Percentiles rank a stretch among this genome's conserved stretches.
Conservation (phyloP, 2,113 vertebrate species). For the Sisor rabdophorus region DNA sequence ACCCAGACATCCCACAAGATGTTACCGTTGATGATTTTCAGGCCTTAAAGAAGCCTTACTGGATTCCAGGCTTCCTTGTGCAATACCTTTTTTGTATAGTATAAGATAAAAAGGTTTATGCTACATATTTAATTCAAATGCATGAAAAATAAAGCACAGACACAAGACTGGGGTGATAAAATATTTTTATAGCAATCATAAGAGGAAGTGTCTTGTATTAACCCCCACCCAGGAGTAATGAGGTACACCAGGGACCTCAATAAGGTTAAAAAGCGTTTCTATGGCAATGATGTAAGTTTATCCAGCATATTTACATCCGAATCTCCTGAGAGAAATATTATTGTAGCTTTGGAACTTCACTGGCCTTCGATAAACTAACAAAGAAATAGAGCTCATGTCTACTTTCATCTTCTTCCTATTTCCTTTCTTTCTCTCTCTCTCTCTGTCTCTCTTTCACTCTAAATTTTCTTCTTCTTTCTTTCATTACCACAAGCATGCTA, state of each 20-base stretch:
- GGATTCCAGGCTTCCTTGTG: slow-evolving; percentile 49
- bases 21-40: slow-evolving; percentile 53
- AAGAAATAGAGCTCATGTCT: slow-evolving; percentile 52
- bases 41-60: slow-evolving; percentile 47
- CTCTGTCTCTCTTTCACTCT: too few species aligned
- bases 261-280: slow-evolving; percentile 59
- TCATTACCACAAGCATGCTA: slow-evolving; percentile 35
- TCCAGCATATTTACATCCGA: slow-evolving; percentile 66
- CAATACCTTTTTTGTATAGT: neutral
- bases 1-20: slow-evolving; percentile 56
- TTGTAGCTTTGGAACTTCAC: slow-evolving; percentile 53
- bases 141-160: slow-evolving; percentile 11
- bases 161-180: neutral
- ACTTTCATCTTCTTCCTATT: slow-evolving; percentile 44
- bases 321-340: slow-evolving; percentile 58
- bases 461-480: slow-evolving; percentile 43
- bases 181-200: slow-evolving; percentile 27
- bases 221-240: slow-evolving; percentile 56
- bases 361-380: slow-evolving; percentile 57
- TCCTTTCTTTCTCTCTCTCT: slow-evolving; percentile 31
- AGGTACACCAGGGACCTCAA: slow-evolving; percentile 44
- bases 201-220: slow-evolving; percentile 40
- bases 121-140: slow-evolving; percentile 15
- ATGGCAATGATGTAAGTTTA: slow-evolving; percentile 62
- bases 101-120: neutral